These are phyloP conservation scores for Onychostoma macrolepis DNA, from an alignment of 2,113 vertebrate genomes.

Conservation along the genomic window DNA sequence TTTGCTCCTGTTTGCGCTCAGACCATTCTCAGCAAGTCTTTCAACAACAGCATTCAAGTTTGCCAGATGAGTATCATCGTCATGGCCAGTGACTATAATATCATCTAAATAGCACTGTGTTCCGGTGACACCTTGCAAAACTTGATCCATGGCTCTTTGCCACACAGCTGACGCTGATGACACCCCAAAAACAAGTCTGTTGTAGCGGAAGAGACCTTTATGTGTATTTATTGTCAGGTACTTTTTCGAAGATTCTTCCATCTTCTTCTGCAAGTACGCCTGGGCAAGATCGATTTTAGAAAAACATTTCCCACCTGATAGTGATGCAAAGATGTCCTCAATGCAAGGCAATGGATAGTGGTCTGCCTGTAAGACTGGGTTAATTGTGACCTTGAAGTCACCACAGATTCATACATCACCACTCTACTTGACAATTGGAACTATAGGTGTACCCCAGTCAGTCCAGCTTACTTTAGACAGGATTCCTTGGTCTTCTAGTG, in stretches of 20 bases:
- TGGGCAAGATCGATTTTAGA: slow-evolving; percentile 13
- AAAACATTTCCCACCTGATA: not conserved
- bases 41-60: not conserved
- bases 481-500: not conserved
- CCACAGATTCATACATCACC: not conserved
- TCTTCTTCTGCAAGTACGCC: slow-evolving; percentile 26
- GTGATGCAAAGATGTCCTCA: not conserved
- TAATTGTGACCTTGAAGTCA: not conserved
- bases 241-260: slow-evolving; percentile 31
- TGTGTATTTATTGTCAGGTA: slow-evolving; percentile 47
- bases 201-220: slow-evolving; percentile 35
- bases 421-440: not conserved
- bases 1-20: slow-evolving; percentile 33
- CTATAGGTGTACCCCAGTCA: not conserved
- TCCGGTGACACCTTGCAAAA: not conserved
- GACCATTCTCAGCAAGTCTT: not conserved
- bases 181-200: slow-evolving; percentile 12
- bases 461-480: not conserved
- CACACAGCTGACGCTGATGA: not conserved
- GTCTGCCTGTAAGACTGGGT: not conserved
- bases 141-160: not conserved
- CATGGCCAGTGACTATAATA: not conserved
- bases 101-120: not conserved
- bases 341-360: not conserved
- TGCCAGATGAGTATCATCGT: not conserved